Evolutionary conservation across 2,113 vertebrate species (phyloP).

Genomic region (Sclerurus mexicanus): DNA sequence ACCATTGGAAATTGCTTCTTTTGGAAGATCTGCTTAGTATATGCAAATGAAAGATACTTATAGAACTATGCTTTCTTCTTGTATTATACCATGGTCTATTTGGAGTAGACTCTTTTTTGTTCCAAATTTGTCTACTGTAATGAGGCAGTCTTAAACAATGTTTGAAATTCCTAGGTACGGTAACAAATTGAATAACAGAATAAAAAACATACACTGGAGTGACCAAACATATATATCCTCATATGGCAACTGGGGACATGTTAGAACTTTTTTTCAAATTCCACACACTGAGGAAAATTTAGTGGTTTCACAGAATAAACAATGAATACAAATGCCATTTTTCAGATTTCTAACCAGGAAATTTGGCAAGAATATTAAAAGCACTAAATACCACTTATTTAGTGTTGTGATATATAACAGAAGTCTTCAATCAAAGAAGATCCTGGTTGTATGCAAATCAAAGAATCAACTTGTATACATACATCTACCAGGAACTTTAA

Average conservation of each 20-base stretch:
- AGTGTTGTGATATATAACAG: background rate
- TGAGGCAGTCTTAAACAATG: background rate
- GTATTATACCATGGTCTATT: accelerated
- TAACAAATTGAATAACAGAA: background rate
- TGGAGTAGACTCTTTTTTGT: background rate
- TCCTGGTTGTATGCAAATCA: background rate
- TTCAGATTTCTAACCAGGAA: background rate
- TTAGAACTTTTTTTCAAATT: background rate
- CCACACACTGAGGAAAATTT: background rate
- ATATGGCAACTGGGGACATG: background rate
- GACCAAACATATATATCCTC: background rate
- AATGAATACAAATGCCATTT: background rate
- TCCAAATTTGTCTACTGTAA: background rate
- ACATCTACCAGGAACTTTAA: background rate
- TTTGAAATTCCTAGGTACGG: background rate
- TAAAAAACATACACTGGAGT: background rate
- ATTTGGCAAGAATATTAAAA: background rate
- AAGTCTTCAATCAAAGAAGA: background rate
- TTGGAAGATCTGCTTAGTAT: background rate
- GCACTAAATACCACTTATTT: background rate
- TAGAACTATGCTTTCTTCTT: background rate
- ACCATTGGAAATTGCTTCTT: background rate
- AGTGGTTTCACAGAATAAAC: background rate
- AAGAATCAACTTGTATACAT: background rate
- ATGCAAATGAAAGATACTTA: background rate